Evolutionary conservation across 2,113 vertebrate genomes (phyloP), one percentile per base, ranked within the genome.

Genomic region (Prolemur simus): DNA sequence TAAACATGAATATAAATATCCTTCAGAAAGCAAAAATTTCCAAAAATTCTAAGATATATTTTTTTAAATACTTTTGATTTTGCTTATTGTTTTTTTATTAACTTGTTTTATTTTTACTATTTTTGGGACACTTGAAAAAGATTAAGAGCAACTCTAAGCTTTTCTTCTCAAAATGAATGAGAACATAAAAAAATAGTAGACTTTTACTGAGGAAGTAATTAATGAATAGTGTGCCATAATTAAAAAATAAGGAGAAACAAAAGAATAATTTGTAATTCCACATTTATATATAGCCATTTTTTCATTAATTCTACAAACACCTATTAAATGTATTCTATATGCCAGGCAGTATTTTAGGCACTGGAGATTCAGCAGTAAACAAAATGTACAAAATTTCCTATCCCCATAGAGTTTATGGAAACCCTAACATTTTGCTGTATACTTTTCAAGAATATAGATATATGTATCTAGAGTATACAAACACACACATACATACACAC

Each of bases 1-100:
- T 78, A 87, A 87, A 60, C 3, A 87, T 39, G 17, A 92, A 47
- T 80, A n/a, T 17, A 77, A 89, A 64, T 27, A 92, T 76, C 27
- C 39, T 82, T 96, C 25, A 85, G 29, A 92, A 96, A 80, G 34
- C 37, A 77, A 91, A 92, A 32, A 27, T 82, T 87, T 74, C 21
- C 13, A 71, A 71, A 94, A 84, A 66, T 27, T 56, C 29, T 80
- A 17, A 71, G 66, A 77, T 18, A 39, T 13, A 64, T 4, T 54
- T 5, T 66, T 87, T 42, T 45, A 2, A 87, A 64, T n/a, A 84
- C 27, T 37, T 96, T 60, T 91, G 5, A 63, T 82, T 92, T 54
- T 84, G 11, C 52, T 73, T 92, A 3, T 45, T 25, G 49, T 10
- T 60, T 21, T 66, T 47, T 39, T 80, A 39, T 45, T 39, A 87